phyloP scores from a whole-genome alignment of 1,140 invertebrate species.

The Pseudoatta argentina region DNA sequence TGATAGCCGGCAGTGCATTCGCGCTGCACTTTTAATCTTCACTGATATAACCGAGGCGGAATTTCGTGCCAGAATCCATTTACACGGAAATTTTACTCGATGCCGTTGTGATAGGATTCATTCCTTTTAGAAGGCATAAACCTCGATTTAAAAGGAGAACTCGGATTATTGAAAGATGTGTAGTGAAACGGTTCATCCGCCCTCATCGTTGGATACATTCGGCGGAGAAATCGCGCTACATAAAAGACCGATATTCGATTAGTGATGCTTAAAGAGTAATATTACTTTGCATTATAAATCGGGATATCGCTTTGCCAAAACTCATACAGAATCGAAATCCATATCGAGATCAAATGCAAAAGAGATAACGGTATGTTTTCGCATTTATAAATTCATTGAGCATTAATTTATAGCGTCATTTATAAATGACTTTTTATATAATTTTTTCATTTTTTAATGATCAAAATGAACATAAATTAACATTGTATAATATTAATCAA shows the following conservation, averaged over 20 bases:
- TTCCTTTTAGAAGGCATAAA: slow-evolving; percentile 63
- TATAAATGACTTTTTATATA: background rate
- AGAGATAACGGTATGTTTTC: background rate
- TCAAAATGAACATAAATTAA: background rate
- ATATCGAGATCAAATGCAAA: background rate
- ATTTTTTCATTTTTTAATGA: background rate
- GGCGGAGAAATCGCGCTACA: slow-evolving; percentile 33
- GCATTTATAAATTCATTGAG: background rate
- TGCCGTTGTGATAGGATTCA: slow-evolving; percentile 62
- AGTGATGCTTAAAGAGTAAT: slow-evolving; percentile 76
- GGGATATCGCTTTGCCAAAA: slow-evolving; percentile 64
- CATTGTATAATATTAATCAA: slow-evolving; percentile 12
- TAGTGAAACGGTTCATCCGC: slow-evolving; percentile 38
- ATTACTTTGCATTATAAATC: slow-evolving; percentile 78
- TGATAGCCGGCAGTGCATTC: slow-evolving; percentile 53
- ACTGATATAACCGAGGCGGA: slow-evolving; percentile 56
- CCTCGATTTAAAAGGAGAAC: slow-evolving; percentile 57
- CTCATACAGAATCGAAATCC: slow-evolving; percentile 14
- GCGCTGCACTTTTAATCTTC: slow-evolving; percentile 56
- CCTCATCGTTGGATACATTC: background rate
- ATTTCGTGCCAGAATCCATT: slow-evolving; percentile 67
- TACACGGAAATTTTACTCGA: slow-evolving; percentile 64
- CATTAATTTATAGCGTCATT: background rate
- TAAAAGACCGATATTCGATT: slow-evolving; percentile 78
- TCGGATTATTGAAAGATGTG: slow-evolving; percentile 63